phyloP scores from a whole-genome alignment of 2,113 vertebrate species.

The Chrysemys picta region DNA sequence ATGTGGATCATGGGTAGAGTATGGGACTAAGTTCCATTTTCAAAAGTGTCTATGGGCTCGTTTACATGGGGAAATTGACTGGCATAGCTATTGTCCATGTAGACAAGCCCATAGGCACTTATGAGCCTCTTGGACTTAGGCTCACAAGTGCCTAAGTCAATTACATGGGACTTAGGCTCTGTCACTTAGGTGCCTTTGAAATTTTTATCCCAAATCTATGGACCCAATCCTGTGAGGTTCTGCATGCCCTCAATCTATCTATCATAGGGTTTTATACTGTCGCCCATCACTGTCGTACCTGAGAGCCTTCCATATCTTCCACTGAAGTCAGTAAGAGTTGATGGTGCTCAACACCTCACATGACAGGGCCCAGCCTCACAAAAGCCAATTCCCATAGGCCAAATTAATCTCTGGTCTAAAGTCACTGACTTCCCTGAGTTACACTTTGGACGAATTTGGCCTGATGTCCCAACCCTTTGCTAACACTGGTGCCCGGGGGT shows the following conservation, averaged over 20 bases:
- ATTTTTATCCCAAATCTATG: neutral
- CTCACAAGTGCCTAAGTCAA: neutral
- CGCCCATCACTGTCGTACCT: neutral
- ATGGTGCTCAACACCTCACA: neutral
- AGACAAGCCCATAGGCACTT: neutral
- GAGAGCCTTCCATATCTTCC: neutral
- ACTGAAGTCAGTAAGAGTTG: neutral
- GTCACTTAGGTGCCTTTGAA: neutral
- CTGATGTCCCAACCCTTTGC: conserved; percentile 14
- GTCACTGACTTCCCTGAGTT: rapidly evolving
- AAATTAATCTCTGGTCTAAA: neutral
- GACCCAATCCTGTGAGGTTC: neutral
- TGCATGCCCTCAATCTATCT: neutral
- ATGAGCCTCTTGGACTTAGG: neutral
- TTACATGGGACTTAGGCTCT: neutral
- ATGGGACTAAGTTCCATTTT: neutral
- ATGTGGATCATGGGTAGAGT: neutral
- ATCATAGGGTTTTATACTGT: neutral
- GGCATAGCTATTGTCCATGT: neutral
- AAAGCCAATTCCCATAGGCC: neutral
- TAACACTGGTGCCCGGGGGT: conserved; percentile 12
- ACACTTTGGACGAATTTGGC: neutral
- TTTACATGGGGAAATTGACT: neutral
- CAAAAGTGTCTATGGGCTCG: neutral
- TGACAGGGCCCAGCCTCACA: neutral